Conservation (phyloP, 2,888 invertebrate genomes). For the Sinotaia quadrata region DNA sequence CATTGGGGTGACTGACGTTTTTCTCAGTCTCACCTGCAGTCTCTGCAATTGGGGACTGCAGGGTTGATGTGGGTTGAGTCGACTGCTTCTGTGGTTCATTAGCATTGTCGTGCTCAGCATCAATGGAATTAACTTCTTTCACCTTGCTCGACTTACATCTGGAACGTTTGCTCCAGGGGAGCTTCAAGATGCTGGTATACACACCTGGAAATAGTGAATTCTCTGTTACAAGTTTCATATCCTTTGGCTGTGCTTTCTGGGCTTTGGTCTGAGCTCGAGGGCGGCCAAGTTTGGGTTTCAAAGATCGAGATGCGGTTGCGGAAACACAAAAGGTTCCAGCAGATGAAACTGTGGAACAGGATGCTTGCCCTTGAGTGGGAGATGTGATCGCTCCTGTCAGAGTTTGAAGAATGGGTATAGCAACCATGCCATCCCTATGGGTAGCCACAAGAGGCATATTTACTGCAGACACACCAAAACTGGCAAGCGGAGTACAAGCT, state of each 20-base stretch:
- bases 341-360: not conserved
- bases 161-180: conserved; percentile 62
- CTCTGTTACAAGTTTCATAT: conserved; percentile 61
- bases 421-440: conserved; percentile 27
- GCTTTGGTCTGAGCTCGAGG: conserved; percentile 33
- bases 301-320: not conserved
- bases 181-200: conserved; percentile 64
- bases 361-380: not conserved
- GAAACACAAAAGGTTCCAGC: not conserved
- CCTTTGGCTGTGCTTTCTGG: conserved; percentile 39
- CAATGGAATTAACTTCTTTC: conserved; percentile 12
- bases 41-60: conserved; percentile 2
- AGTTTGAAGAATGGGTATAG: conserved; percentile 34
- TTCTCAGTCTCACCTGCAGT: not conserved
- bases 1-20: not conserved
- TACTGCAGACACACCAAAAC: conserved; percentile 9
- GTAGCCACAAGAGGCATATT: conserved; percentile 20
- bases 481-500: not conserved
- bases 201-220: conserved; percentile 59
- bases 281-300: conserved; percentile 33
- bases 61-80: conserved; percentile 12
- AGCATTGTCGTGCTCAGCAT: not conserved
- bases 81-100: not conserved
- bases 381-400: conserved; percentile 27
- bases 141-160: conserved; percentile 44